Evolutionary conservation across 2,797 vertebrate genomes (phyloP).

Genomic region (Carapus acus): DNA sequence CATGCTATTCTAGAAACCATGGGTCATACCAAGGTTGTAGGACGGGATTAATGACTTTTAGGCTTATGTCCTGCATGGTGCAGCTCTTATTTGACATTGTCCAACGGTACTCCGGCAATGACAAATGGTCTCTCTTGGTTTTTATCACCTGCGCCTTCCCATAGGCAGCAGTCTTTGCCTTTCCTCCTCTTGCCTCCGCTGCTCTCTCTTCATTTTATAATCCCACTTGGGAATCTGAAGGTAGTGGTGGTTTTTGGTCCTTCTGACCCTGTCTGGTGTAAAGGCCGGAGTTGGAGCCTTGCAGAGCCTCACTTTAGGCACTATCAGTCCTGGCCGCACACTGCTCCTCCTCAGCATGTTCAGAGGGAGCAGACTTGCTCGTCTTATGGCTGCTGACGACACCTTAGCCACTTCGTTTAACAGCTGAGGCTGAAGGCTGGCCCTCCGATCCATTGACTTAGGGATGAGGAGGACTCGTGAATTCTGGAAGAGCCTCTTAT

Average conservation of each 20-base stretch:
- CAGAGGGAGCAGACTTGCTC: conserved; percentile 82
- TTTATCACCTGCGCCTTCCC: conserved; percentile 48
- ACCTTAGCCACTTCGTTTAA: conserved; percentile 51
- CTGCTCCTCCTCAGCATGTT: conserved; percentile 82
- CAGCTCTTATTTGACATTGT: too few relatives aligned
- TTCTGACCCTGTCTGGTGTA: conserved; percentile 67
- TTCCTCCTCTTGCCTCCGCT: conserved; percentile 74
- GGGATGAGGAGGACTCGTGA: conserved; percentile 67
- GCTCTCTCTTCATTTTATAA: conserved; percentile 86
- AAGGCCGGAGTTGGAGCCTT: conserved; percentile 79
- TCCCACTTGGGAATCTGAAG: conserved; percentile 91
- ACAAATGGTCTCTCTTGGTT: neutral
- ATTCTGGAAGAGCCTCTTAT: conserved; percentile 79
- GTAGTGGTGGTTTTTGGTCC: conserved; percentile 55
- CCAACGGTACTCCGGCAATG: too few relatives aligned
- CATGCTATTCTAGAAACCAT: too few relatives aligned
- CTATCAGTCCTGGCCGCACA: conserved; percentile 80
- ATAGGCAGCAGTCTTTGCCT: conserved; percentile 50
- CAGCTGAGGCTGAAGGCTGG: conserved; percentile 72
- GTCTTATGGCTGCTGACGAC: conserved; percentile 62
- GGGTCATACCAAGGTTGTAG: too few relatives aligned
- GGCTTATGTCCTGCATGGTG: too few relatives aligned
- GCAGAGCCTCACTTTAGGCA: conserved; percentile 84
- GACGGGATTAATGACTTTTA: too few relatives aligned
- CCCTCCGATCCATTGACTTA: conserved; percentile 67